Base-by-base conservation (phyloP, 2,888 invertebrate genomes). In the Diarsia mendica region DNA sequence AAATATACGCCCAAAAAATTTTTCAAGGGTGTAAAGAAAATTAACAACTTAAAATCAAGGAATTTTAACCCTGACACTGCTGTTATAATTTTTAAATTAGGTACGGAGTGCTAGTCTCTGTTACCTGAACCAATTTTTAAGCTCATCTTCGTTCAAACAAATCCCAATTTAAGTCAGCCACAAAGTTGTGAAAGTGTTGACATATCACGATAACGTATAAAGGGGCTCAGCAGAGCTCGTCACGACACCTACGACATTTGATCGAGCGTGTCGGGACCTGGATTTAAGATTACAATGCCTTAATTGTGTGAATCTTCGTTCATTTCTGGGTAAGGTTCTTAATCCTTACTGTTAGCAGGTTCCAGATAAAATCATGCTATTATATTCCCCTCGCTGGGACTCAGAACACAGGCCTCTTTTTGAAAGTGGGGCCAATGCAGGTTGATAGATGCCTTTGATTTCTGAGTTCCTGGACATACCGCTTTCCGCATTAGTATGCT, bases 181-280 rank as follows among this genome's bases (percentile, higher is more conserved):
- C 46, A 67, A 51, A 46, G 70, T 84, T 89, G 86, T 81, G 84
- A 86, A 87, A 87, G 88, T 84, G 55, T 82, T 90, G 90, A 76
- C 90, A 87, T 89, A 86, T 90, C 89, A 89, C 89, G 90, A 89
- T 76, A 74, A 51, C 48, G 53, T 79, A 84, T 80, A 73, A 75
- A 67, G 74, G 69, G 73, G 53, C 60, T 80, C 71, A 67, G 73
- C 61, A 78, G 88, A 6, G 75, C 58, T 74, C 61, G 76, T 84
- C 85, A 87, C 87, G 87, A 87, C 72, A 69, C 18, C 49, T 51
- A 51, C 83, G 88, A 75, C 87, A 87, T 87, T 87, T 87, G 53
- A 79, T 75, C 70, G 60, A 81, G 77, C 67, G 60, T 72, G 66
- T 48, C 13, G 51, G 10, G 58, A 85, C 82, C 72, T 72, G 71